A percentile compares a stretch with the other conserved stretches of the same genome.
Conservation (phyloP, 2,113 vertebrate genomes). For the Daphoenositta chrysoptera region DNA sequence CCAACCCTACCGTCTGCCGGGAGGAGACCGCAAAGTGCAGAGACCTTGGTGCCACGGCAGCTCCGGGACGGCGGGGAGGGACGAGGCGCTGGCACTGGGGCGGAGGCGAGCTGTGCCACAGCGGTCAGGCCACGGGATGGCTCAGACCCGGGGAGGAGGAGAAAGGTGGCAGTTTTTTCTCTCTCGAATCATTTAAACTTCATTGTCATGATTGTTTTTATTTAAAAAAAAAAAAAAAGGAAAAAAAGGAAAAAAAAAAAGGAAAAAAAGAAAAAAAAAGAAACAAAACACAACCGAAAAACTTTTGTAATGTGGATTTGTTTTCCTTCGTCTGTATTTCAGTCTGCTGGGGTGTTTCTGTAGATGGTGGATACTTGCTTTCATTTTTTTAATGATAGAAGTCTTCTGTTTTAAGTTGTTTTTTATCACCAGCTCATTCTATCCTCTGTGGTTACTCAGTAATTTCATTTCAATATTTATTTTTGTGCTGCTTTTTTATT, state of each 20-base stretch:
- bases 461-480: constrained; percentile 92
- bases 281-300: constrained; percentile 31
- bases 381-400: constrained; percentile 47
- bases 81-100: neutral
- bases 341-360: constrained; percentile 34
- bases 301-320: constrained; percentile 60
- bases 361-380: constrained; percentile 60
- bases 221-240: constrained; percentile 32
- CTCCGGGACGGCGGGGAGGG: neutral
- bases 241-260: neutral
- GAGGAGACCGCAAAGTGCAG: neutral
- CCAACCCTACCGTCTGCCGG: neutral
- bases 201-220: constrained; percentile 60
- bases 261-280: neutral
- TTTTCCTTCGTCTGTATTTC: constrained; percentile 57
- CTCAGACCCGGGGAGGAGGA: constrained; percentile 27
- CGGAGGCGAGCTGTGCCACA: neutral
- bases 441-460: constrained; percentile 60
- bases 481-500: constrained; percentile 84
- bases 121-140: neutral
- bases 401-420: constrained; percentile 59
- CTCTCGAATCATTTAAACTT: constrained; percentile 40
- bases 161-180: constrained; percentile 27
- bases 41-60: neutral
- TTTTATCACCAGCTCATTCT: constrained; percentile 54